phyloP scores from a whole-genome alignment of 64 coral and sea anemone species.

The Porites lutea region DNA sequence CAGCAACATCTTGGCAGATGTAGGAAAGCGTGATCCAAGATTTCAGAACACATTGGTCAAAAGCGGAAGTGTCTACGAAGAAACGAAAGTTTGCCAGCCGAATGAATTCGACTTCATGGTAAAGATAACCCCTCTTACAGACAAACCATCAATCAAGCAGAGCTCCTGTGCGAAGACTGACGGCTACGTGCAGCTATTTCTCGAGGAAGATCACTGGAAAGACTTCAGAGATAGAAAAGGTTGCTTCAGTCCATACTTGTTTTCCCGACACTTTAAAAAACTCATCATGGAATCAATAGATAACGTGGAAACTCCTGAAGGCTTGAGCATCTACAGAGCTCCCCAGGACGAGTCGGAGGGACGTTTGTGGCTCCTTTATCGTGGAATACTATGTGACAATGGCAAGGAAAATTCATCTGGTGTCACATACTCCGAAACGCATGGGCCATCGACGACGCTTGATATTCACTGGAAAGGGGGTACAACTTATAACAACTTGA shows the following conservation, averaged over 20 bases:
- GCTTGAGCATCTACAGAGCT: not conserved
- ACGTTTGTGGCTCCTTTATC: constrained; percentile 1
- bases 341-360: not conserved
- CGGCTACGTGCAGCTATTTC: constrained; percentile 12
- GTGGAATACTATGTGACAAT: not conserved
- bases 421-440: too few relatives aligned
- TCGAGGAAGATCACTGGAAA: not conserved
- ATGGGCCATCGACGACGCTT: not conserved
- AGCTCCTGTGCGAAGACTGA: not conserved
- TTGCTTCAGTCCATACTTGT: constrained; percentile 35
- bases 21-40: not conserved
- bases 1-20: not conserved
- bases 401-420: too few relatives aligned
- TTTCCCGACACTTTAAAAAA: constrained; percentile 32
- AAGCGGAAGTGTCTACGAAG: constrained; percentile 57
- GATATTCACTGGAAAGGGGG: not conserved
- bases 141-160: not conserved
- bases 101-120: constrained; percentile 58
- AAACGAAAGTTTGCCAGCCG: constrained; percentile 19
- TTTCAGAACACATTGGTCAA: constrained; percentile 33
- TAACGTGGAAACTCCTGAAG: not conserved
- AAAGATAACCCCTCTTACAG: constrained; percentile 6
- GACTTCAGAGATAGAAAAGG: constrained; percentile 29
- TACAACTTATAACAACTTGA: not conserved
- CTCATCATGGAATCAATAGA: constrained; percentile 22